A percentile compares a stretch with the other conserved stretches of the same genome.
Conservation (phyloP, 2,797 vertebrate genomes). For the Natrix natrix region DNA sequence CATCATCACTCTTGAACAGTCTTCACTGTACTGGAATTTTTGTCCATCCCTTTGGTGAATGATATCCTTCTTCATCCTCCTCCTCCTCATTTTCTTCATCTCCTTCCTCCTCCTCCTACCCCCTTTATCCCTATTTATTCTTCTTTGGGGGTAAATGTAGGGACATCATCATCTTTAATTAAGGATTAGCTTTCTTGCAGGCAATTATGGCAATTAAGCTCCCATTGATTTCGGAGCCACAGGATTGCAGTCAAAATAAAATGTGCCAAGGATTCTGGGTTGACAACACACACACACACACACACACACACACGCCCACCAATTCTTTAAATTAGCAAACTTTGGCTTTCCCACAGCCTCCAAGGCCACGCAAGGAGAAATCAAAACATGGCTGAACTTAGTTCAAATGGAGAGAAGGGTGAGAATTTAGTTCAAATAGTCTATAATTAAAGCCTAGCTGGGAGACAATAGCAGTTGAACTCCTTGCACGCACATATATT, state of each 20-base stretch:
- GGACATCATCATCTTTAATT: neutral
- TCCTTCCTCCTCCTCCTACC: neutral
- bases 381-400: neutral
- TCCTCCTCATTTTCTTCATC: neutral
- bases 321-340: neutral
- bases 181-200: neutral
- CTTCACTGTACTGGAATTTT: neutral
- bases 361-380: neutral
- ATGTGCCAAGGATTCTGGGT: neutral
- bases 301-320: neutral
- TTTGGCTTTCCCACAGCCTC: neutral
- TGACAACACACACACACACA: too few relatives aligned
- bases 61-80: neutral
- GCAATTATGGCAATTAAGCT: neutral
- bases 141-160: neutral
- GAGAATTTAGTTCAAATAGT: constrained; percentile 40
- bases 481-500: neutral
- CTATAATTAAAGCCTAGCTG: constrained; percentile 43
- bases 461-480: constrained; percentile 52
- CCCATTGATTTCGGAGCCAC: neutral
- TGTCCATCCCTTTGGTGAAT: neutral
- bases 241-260: neutral
- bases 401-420: neutral
- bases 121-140: neutral
- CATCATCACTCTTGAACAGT: neutral